Percentiles rank a stretch among this genome's conserved stretches.
These are phyloP conservation scores for Cariama cristata DNA, from an alignment of 2,113 vertebrate species.

Conservation along the genomic window DNA sequence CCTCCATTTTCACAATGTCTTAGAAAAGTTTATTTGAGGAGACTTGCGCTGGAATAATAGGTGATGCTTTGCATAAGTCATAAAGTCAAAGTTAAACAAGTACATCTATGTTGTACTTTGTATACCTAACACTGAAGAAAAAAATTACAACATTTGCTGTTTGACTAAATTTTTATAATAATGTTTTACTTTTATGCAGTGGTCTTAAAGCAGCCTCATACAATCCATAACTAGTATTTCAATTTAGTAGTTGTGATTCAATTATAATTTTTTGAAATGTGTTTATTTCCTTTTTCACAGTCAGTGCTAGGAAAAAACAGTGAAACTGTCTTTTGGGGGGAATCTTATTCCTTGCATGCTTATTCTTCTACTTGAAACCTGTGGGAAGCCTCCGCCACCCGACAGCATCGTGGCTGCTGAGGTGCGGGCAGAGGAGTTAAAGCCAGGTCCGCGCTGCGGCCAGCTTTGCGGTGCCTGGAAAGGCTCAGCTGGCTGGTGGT, in stretches of 20 bases:
- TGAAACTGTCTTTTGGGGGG: neutral
- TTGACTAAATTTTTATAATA: neutral
- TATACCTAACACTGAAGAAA: neutral
- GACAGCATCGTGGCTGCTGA: neutral
- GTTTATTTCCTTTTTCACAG: neutral
- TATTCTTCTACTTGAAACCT: neutral
- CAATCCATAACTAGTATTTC: neutral
- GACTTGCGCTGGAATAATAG: conserved; percentile 55
- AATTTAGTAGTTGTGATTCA: neutral
- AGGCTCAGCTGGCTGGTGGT: neutral
- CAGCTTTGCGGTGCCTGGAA: too few relatives aligned
- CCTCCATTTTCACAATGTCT: conserved; percentile 44
- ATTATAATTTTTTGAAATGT: fast-evolving
- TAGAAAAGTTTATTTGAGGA: conserved; percentile 68
- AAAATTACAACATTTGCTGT: neutral
- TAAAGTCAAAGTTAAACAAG: conserved; percentile 63
- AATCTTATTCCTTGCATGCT: neutral
- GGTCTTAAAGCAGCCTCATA: neutral
- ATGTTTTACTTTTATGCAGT: neutral
- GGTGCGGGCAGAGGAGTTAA: neutral
- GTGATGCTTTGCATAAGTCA: conserved; percentile 51
- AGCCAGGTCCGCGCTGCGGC: neutral
- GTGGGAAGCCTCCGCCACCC: too few relatives aligned
- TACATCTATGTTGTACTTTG: conserved; percentile 11
- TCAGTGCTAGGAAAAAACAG: neutral